Evolutionary conservation across 2,888 invertebrate genomes (phyloP).

Genomic region (Hyalella azteca): DNA sequence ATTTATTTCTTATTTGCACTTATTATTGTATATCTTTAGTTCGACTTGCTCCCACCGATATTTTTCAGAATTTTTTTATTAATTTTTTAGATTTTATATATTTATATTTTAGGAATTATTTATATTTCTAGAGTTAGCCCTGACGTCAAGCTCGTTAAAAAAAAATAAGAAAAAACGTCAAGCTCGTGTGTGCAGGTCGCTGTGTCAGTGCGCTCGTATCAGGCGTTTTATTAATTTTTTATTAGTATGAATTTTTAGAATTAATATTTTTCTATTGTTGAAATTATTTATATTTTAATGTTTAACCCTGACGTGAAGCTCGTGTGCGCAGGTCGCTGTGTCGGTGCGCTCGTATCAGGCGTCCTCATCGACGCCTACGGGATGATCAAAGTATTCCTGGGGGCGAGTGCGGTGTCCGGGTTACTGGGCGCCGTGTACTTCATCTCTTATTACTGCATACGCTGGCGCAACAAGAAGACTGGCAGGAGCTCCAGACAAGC

Average conservation of each 20-base stretch:
- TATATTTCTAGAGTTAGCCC: no score
- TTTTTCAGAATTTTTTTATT: no score
- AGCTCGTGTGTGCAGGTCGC: not conserved
- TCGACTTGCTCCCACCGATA: no score
- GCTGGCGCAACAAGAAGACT: slow-evolving; percentile 37
- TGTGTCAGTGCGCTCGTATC: no score
- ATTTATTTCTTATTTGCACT: no score
- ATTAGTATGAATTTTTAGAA: not conserved
- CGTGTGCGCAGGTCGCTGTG: slow-evolving; percentile 47
- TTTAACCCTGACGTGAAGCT: not conserved
- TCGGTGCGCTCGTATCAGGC: slow-evolving; percentile 52
- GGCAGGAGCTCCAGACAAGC: slow-evolving; percentile 28
- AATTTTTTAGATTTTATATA: no score
- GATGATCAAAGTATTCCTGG: slow-evolving; percentile 46
- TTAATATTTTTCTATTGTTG: not conserved
- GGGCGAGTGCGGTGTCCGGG: slow-evolving; percentile 69
- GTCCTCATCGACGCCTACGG: slow-evolving; percentile 47
- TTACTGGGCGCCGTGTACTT: slow-evolving; percentile 74
- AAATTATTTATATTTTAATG: not conserved
- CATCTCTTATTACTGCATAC: slow-evolving; percentile 70
- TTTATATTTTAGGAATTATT: no score
- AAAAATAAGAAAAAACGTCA: not conserved
- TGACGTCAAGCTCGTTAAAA: no score
- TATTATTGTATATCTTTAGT: no score
- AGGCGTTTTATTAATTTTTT: no score